Conservation (phyloP, 2,797 vertebrate species). For the Tolypeutes matacus region DNA sequence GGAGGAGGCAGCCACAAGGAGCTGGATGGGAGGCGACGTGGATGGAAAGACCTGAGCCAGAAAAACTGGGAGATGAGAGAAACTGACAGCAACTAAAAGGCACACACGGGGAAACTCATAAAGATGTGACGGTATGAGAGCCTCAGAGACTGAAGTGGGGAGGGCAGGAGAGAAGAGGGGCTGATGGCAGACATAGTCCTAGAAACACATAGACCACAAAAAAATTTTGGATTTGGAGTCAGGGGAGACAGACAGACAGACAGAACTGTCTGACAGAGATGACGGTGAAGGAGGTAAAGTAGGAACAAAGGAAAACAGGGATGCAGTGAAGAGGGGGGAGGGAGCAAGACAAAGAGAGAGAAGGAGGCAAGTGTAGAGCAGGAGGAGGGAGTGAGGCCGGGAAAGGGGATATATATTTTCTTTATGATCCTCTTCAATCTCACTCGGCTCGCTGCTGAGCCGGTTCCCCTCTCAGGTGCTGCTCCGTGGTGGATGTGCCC, state of each 20-base stretch:
- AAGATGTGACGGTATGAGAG: slow-evolving; percentile 24
- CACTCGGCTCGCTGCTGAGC: slow-evolving; percentile 80
- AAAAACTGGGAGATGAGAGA: neutral
- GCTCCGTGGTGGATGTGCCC: slow-evolving; percentile 81
- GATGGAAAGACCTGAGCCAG: neutral
- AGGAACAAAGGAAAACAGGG: slow-evolving; percentile 83
- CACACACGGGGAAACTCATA: neutral
- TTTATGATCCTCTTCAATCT: slow-evolving; percentile 87
- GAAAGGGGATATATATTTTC: slow-evolving; percentile 85
- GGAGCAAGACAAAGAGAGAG: slow-evolving; percentile 81
- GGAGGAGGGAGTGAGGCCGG: slow-evolving; percentile 81
- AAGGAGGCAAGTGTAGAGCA: slow-evolving; percentile 75
- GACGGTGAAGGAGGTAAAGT: slow-evolving; percentile 75
- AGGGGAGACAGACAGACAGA: slow-evolving; percentile 33
- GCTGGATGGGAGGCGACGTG: neutral
- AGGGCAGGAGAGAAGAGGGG: neutral
- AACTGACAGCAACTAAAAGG: neutral
- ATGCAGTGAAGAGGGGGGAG: slow-evolving; percentile 69
- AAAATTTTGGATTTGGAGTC: slow-evolving; percentile 32
- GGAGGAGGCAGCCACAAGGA: neutral
- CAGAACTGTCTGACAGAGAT: slow-evolving; percentile 50
- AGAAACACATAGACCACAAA: slow-evolving; percentile 53
- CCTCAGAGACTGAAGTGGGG: neutral
- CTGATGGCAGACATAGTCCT: neutral
- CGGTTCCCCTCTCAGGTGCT: slow-evolving; percentile 83